Evolutionary conservation across 2,888 invertebrate species (phyloP), one percentile per base, ranked within the genome.

Genomic region (Melinaea menophilus): DNA sequence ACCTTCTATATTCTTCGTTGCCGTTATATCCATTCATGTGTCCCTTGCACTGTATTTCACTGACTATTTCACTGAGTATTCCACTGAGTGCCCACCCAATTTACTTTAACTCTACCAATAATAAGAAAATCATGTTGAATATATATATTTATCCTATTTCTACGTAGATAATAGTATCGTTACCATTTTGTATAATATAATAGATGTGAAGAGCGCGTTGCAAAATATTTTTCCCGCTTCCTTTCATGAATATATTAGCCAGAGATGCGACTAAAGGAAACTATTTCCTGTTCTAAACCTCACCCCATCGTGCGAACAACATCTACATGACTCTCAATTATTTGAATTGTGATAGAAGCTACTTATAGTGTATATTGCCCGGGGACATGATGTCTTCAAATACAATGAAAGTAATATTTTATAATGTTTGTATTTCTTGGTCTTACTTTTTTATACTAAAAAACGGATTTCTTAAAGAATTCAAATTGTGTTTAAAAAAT

Each of bases 211-310:
- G 22, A 51, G 51, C 22, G 22, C 51, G 22, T 51, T 51, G 22
- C 31, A 51, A 51, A 51, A 51, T 48, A 51, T 51, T 51, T 51
- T 51, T 51, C 51, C 51, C 4, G 31, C 31, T 51, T 31, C 11
- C 51, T 87, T 90, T 86, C 89, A 91, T 90, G 90, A 91, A 91
- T 91, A 90, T 89, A 89, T 91, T 90, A 91, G 88, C 89, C 83
- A 89, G 90, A 90, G 90, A 89, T 87, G 87, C 87, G 88, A 87
- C 84, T 88, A 86, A 87, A 85, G 83, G 81, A 88, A 88, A 86
- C 84, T 87, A 89, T 87, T 85, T 81, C 80, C 80, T 75, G 78
- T 81, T 76, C 80, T 77, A 77, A 82, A 72, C 79, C 72, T 71
- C 73, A 68, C 69, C 69, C 71, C 71, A 72, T 72, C 73, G 67